Conservation (phyloP, 2,888 invertebrate genomes). For the Lydus trimaculatus region DNA sequence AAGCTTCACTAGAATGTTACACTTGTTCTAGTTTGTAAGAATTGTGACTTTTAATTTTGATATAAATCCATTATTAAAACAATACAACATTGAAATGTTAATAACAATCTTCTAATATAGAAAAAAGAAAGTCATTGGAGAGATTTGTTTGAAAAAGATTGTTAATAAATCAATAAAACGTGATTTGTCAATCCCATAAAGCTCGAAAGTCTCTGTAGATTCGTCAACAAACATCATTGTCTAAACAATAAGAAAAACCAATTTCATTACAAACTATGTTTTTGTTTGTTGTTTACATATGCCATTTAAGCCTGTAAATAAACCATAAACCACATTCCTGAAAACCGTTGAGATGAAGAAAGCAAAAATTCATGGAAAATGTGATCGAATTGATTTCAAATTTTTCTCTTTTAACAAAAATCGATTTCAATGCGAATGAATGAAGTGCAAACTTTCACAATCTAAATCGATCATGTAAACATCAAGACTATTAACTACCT, state of each 20-base stretch:
- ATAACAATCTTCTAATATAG: too few species aligned
- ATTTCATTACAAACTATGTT: too few species aligned
- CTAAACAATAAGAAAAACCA: too few species aligned
- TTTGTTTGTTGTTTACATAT: too few species aligned
- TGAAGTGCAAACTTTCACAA: slow-evolving; percentile 16
- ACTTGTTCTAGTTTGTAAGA: too few species aligned
- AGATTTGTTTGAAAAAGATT: not conserved
- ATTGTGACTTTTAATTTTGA: too few species aligned
- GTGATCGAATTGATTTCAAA: not conserved
- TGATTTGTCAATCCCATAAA: not conserved
- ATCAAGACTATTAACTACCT: slow-evolving; percentile 14
- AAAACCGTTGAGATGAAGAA: too few species aligned
- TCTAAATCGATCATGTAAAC: slow-evolving; percentile 15
- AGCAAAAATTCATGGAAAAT: not conserved
- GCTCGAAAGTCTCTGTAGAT: too few species aligned
- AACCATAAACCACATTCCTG: too few species aligned
- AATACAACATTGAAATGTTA: not conserved
- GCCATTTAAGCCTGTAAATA: too few species aligned
- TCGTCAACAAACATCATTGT: too few species aligned
- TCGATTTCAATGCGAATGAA: not conserved
- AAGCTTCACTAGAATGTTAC: too few species aligned
- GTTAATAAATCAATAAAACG: not conserved
- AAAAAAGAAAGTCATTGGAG: not conserved
- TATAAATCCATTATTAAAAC: not conserved
- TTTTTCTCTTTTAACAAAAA: not conserved